Percentiles rank a stretch among this genome's conserved stretches.
These are phyloP conservation scores for Periophthalmus modestus DNA, from an alignment of 2,113 vertebrate genomes.

Conservation along the genomic window DNA sequence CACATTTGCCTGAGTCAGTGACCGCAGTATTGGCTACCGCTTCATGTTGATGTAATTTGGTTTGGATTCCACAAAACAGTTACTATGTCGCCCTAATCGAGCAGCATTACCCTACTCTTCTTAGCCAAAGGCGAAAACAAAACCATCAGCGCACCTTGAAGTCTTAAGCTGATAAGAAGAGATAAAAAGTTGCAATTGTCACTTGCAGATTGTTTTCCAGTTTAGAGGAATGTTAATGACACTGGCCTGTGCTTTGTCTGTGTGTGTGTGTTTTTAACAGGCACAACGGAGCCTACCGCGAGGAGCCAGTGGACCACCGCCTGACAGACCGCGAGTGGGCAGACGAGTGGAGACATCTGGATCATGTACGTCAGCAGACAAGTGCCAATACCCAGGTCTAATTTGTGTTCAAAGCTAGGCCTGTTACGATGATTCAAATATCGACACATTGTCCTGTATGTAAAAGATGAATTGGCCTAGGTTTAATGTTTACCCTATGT, in stretches of 20 bases:
- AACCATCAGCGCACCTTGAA: background rate
- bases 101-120: background rate
- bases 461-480: background rate
- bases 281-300: constrained; percentile 90
- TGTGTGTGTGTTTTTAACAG: constrained; percentile 75
- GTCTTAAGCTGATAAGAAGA: background rate
- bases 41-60: background rate
- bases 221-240: constrained; percentile 50
- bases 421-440: background rate
- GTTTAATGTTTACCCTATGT: background rate
- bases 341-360: constrained; percentile 98
- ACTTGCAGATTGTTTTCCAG: constrained; percentile 26
- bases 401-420: background rate
- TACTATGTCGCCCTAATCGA: background rate
- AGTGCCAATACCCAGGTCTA: constrained; percentile 4
- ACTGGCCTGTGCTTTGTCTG: constrained; percentile 46
- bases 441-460: background rate
- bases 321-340: constrained; percentile 98
- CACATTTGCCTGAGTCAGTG: background rate
- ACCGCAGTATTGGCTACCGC: background rate
- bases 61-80: background rate
- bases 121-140: background rate
- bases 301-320: constrained; percentile 96
- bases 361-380: constrained; percentile 87
- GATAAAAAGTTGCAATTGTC: constrained; percentile 23